Base-by-base conservation (phyloP, 2,888 invertebrate genomes). In the Vesta saturnalis region DNA sequence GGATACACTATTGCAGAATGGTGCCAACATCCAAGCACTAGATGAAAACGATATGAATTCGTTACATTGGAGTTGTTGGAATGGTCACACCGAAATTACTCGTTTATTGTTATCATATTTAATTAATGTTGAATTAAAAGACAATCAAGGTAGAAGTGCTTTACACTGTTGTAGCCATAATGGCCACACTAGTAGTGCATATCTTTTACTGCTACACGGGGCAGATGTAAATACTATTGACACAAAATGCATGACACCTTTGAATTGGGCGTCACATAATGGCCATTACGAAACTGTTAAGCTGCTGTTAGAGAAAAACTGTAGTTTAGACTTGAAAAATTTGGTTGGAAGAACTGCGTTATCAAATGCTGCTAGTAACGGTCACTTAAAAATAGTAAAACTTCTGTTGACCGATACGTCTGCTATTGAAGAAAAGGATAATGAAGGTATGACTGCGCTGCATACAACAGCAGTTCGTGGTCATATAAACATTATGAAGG, bases 401-500 rank as follows among this genome's bases (percentile, higher is more conserved):
- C 16, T 49, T 1, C 49, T 49, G 1, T 49, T 49, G 14, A 2
- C 16, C 16, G 15, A n/a, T 15, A 10, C 18, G 4, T 49, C 15
- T 19, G 14, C 16, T 4, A 16, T 49, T 8, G 49, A 49, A 10
- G 4, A 14, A 10, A 1, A 15, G 2, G 49, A 49, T 49, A 14
- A 12, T 10, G 49, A 49, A 49, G 19, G 19, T 1, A 49, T 49
- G 49, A 18, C 49, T 10, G 49, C 49, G 14, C 10, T 49, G 4
- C 18, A 19, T 18, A 18, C 18, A 12, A 15, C 49, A 12, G 49
- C 49, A 10, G 18, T 18, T 6, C 18, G 15, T 10, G 96, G 96
- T 0, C 95, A 97, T 83, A 86, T 94, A 77, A 92, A 94, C 68
- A 92, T 96, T 69, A 96, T 95, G 1, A 90, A 93, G 76, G 93